A percentile compares a stretch with the other conserved stretches of the same genome.
phyloP scores from a whole-genome alignment of 92 coral and sea anemone genomes.

The Hydrozoanthus gracilis region DNA sequence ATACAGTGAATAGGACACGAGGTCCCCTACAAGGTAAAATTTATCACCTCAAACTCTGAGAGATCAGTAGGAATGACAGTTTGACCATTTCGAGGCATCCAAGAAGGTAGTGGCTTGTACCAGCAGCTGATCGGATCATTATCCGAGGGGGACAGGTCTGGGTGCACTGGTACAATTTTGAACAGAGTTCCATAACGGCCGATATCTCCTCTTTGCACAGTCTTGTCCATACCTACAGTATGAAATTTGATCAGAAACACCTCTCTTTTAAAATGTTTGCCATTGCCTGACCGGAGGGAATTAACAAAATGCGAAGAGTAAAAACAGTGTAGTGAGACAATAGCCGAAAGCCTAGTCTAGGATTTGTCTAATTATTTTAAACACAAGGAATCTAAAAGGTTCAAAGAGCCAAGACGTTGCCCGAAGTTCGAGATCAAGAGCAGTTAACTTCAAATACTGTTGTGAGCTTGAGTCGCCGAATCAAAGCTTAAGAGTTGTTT shows the following conservation, averaged over 20 bases:
- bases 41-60: slow-evolving; percentile 62
- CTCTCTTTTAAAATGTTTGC: not conserved
- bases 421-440: no score
- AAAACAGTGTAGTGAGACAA: no score
- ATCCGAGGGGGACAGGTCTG: slow-evolving; percentile 75
- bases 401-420: no score
- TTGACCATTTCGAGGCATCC: slow-evolving; percentile 90
- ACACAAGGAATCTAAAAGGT: no score
- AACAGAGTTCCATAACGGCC: slow-evolving; percentile 85
- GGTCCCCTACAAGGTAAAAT: not conserved
- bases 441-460: no score
- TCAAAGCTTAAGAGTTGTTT: no score
- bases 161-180: slow-evolving; percentile 93
- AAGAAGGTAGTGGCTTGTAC: slow-evolving; percentile 83
- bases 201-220: slow-evolving; percentile 97
- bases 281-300: no score
- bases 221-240: slow-evolving; percentile 93
- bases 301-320: not conserved
- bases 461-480: no score
- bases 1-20: not conserved
- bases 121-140: slow-evolving; percentile 88
- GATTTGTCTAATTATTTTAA: no score
- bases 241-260: not conserved
- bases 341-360: no score
- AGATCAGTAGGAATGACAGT: slow-evolving; percentile 90